Percentiles rank a stretch among this genome's conserved stretches.
phyloP scores from a whole-genome alignment of 2,113 vertebrate species.

The Pelecanus crispus region DNA sequence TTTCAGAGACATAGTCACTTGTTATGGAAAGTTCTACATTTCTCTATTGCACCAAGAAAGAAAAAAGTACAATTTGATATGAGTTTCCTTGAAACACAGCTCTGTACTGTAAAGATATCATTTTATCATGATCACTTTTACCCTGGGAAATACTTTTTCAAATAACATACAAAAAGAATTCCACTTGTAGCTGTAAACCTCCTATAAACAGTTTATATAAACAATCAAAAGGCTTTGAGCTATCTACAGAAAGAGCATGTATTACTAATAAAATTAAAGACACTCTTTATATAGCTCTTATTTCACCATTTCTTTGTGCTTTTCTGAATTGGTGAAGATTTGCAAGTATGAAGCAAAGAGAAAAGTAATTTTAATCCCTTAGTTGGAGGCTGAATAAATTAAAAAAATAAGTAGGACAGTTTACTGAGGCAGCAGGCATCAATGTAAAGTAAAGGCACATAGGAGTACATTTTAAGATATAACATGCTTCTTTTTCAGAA shows the following conservation, averaged over 20 bases:
- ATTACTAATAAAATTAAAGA: neutral
- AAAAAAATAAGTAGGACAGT: neutral
- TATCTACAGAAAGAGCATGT: neutral
- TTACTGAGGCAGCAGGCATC: neutral
- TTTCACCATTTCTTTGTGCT: neutral
- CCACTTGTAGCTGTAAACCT: neutral
- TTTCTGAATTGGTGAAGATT: neutral
- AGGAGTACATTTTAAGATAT: neutral
- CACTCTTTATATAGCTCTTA: neutral
- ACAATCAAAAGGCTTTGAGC: neutral
- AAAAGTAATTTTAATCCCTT: neutral
- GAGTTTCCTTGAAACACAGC: neutral
- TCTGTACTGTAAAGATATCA: neutral
- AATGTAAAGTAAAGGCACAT: neutral
- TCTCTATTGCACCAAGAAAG: neutral
- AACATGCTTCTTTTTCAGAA: neutral
- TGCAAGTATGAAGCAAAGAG: neutral
- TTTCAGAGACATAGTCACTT: neutral
- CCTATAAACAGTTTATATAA: neutral
- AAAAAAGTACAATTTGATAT: neutral
- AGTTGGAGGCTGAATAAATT: neutral
- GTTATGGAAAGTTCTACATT: neutral
- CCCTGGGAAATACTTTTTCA: neutral
- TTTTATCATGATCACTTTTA: neutral
- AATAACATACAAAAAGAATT: neutral